phyloP scores from a whole-genome alignment of 1,140 invertebrate species.

The Hylaeus volcanicus region DNA sequence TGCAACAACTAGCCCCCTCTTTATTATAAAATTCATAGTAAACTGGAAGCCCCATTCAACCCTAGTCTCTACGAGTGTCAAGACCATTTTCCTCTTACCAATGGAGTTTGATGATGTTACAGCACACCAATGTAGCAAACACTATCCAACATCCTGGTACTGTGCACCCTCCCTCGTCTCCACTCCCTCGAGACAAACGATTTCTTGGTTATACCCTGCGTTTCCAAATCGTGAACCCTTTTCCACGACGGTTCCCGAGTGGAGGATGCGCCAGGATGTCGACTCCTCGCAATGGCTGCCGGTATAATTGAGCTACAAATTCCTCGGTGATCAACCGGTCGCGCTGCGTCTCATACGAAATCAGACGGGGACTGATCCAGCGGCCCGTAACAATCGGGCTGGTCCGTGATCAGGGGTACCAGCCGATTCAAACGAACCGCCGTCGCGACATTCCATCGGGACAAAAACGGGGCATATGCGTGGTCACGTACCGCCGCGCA shows the following conservation, averaged over 20 bases:
- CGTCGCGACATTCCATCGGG: conserved; percentile 75
- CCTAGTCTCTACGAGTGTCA: too few species aligned
- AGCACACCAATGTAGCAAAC: too few species aligned
- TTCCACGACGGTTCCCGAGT: neutral
- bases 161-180: too few species aligned
- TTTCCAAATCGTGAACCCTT: neutral
- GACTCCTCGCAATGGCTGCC: conserved; percentile 46
- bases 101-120: too few species aligned
- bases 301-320: conserved; percentile 81
- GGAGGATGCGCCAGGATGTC: neutral
- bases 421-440: conserved; percentile 78
- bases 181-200: too few species aligned
- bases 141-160: too few species aligned
- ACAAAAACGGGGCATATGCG: conserved; percentile 76
- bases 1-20: too few species aligned
- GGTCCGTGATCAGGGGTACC: conserved; percentile 50
- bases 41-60: too few species aligned
- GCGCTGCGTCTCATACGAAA: conserved; percentile 77
- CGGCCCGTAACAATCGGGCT: conserved; percentile 72
- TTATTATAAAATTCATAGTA: too few species aligned
- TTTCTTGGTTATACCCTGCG: too few species aligned
- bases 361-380: conserved; percentile 60
- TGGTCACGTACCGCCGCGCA: conserved; percentile 72
- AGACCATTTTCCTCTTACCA: too few species aligned
- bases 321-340: conserved; percentile 79